phyloP scores from a whole-genome alignment of 2,113 vertebrate genomes.

The Otolemur garnettii region DNA sequence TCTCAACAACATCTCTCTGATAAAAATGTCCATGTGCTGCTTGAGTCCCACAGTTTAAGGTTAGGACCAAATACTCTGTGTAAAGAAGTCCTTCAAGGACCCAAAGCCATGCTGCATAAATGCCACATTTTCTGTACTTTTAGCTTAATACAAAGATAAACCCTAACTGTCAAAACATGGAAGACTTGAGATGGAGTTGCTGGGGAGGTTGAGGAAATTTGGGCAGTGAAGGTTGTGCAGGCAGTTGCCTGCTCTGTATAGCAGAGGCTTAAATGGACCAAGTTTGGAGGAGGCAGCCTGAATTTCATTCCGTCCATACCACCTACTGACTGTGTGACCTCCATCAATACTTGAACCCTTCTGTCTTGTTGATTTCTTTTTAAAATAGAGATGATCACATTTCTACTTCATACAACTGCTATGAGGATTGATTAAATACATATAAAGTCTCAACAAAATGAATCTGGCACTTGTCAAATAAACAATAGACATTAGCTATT shows the following conservation, averaged over 20 bases:
- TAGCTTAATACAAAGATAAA: background rate
- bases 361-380: background rate
- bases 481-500: background rate
- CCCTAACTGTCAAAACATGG: background rate
- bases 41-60: background rate
- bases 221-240: fast-evolving
- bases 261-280: background rate
- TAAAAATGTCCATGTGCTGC: constrained; percentile 27
- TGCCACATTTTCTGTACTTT: background rate
- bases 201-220: background rate
- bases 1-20: constrained; percentile 28
- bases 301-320: background rate
- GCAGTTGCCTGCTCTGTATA: fast-evolving
- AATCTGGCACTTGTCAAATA: background rate
- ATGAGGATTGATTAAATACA: background rate
- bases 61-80: background rate
- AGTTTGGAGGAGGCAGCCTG: no score
- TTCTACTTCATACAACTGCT: background rate
- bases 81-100: background rate
- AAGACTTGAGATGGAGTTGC: background rate
- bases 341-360: background rate
- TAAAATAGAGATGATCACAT: background rate
- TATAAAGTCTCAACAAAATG: background rate
- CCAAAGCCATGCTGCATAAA: background rate
- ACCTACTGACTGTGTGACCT: background rate